phyloP scores from a whole-genome alignment of 2,888 invertebrate species.

The Spilarctia lutea region DNA sequence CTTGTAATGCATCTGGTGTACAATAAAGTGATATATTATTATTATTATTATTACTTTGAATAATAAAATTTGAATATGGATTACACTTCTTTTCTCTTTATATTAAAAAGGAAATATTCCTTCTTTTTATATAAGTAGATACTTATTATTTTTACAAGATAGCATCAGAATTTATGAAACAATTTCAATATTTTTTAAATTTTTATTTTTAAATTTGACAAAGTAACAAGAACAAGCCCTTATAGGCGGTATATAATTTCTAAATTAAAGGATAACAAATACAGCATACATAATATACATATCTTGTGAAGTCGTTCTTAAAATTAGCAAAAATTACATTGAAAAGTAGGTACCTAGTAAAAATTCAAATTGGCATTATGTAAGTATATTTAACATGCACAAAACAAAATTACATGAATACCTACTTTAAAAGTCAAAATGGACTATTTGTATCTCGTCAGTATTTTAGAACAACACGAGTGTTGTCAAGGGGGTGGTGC shows the following conservation, averaged over 20 bases:
- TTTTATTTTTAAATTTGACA: not conserved
- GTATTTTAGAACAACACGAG: slow-evolving; percentile 26
- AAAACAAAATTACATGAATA: slow-evolving; percentile 30
- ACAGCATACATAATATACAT: no score
- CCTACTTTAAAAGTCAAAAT: slow-evolving; percentile 32
- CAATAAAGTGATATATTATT: no score
- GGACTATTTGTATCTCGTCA: slow-evolving; percentile 35
- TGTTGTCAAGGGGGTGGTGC: slow-evolving; percentile 24
- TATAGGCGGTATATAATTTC: not conserved
- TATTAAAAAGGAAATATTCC: not conserved
- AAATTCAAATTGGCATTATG: not conserved
- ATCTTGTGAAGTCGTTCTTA: no score
- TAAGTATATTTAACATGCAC: slow-evolving; percentile 37
- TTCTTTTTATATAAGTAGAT: not conserved
- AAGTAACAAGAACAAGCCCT: not conserved
- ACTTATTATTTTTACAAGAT: no score
- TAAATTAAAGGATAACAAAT: no score
- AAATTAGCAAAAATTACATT: not conserved
- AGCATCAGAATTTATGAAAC: no score
- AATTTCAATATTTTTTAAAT: not conserved
- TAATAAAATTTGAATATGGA: not conserved
- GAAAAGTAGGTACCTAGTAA: not conserved
- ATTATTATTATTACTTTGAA: not conserved
- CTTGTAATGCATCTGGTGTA: no score
- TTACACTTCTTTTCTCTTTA: not conserved